Conservation (phyloP, 1,140 invertebrate genomes). For the Ladona fulva region DNA sequence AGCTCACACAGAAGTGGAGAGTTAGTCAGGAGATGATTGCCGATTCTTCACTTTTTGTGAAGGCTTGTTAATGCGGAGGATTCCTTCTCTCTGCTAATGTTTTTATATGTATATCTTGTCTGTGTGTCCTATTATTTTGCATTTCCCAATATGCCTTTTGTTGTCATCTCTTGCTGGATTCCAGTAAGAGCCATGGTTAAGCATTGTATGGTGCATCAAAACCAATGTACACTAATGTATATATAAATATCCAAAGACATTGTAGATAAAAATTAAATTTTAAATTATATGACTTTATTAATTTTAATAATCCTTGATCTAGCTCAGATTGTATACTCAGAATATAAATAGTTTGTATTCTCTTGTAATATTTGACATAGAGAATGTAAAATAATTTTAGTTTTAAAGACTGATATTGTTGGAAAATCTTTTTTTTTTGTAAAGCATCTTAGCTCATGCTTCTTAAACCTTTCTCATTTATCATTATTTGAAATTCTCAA, state of each 20-base stretch:
- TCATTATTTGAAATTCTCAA: too few species aligned
- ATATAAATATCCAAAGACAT: slow-evolving; percentile 10
- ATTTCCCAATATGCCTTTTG: background rate
- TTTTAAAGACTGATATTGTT: too few species aligned
- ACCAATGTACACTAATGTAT: slow-evolving; percentile 6
- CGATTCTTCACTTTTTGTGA: background rate
- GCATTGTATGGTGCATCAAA: slow-evolving; percentile 4
- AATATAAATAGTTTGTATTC: too few species aligned
- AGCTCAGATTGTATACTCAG: too few species aligned
- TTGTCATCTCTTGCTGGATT: background rate
- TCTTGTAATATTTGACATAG: too few species aligned
- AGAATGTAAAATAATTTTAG: too few species aligned
- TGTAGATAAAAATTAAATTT: slow-evolving; percentile 9
- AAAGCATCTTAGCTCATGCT: too few species aligned
- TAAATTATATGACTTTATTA: background rate
- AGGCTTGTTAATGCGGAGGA: background rate
- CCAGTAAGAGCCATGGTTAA: background rate
- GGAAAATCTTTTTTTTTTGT: too few species aligned
- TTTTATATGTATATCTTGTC: background rate
- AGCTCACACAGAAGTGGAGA: background rate
- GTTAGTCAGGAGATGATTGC: background rate
- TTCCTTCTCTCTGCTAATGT: background rate
- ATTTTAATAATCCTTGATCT: too few species aligned
- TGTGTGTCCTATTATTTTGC: background rate
- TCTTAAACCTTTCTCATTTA: too few species aligned